These are phyloP conservation scores for Microctenopoma stevenorrisi DNA, from an alignment of 2,797 vertebrate species.

Conservation along the genomic window DNA sequence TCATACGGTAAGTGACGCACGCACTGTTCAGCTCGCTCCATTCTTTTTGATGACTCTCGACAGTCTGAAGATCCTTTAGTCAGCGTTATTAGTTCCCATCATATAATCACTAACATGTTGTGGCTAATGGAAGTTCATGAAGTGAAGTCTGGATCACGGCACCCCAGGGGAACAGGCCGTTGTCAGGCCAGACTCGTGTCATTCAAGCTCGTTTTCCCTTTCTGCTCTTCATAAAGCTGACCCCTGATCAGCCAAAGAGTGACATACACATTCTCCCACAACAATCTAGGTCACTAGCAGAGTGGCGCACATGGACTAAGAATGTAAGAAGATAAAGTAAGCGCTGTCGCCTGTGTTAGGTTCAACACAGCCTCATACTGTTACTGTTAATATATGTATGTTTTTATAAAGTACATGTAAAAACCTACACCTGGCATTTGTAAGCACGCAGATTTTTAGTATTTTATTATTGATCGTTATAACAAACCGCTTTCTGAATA, in stretches of 20 bases:
- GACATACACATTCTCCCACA: conserved; percentile 39
- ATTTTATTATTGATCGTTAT: not conserved
- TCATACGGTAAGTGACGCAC: too few species aligned
- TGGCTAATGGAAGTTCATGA: conserved; percentile 7
- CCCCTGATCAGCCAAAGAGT: conserved; percentile 32
- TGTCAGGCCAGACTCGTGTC: conserved; percentile 37
- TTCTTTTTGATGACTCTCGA: not conserved
- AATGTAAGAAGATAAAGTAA: not conserved
- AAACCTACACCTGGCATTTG: not conserved
- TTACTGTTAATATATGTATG: not conserved
- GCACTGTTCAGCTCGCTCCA: not conserved
- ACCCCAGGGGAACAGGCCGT: conserved; percentile 6
- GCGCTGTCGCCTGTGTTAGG: not conserved
- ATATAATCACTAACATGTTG: conserved; percentile 8
- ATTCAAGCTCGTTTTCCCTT: conserved; percentile 13
- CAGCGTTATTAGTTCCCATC: conserved; percentile 24
- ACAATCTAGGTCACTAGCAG: conserved; percentile 30
- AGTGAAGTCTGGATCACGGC: conserved; percentile 9
- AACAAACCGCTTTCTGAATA: conserved; percentile 18
- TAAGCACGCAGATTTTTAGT: not conserved
- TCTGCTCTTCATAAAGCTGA: conserved; percentile 49
- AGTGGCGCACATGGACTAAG: not conserved
- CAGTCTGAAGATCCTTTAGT: conserved; percentile 3
- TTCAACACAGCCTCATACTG: not conserved
- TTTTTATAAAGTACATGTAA: not conserved